Evolutionary conservation across 2,113 vertebrate genomes (phyloP), one percentile per base, ranked within the genome.

Genomic region (Aspiorhynchus laticeps): DNA sequence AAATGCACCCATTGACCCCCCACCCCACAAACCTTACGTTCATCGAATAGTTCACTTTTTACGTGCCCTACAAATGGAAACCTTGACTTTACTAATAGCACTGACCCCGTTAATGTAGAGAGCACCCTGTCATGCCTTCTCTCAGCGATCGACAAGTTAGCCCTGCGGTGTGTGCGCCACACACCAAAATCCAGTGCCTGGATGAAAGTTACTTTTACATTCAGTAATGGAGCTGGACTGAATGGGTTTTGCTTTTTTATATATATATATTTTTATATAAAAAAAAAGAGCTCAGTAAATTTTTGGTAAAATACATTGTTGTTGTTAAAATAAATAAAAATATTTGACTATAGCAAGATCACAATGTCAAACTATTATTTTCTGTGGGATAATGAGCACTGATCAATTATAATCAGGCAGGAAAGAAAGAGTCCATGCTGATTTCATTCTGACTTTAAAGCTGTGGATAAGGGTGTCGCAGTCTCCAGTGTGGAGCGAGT

Each of bases 81-180:
- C 2, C 80, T 67, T 2, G 17, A 6, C 17, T 8, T 69, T 83
- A 65, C 2, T 46, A 33, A 69, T 7, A 67, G 10, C 38, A 33
- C 5, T 69, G 63, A 83, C 61, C 38, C 61, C 28, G 24, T n/a
- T n/a, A n/a, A n/a, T 83, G 41, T 33, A 28, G 75, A 78, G 46
- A 11, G 6, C 7, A 48, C 46, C 17, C 46, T 21, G 43, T 33
- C 14, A 78, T 5, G 26, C 41, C 21, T 46, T 31, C 41, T 69
- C 41, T 82, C 26, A 46, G 8, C 2, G 3, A 63, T 69, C 28
- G 4, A 69, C 17, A 31, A 31, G 43, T 67, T 67, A 28, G 26
- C 65, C 65, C 65, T 31, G 26, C 14, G 26, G 65, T 2, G 2
- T 46, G 43, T 67, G 65, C 63, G n/a, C n/a, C n/a, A n/a, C n/a